Evolutionary conservation across 1,140 invertebrate genomes (phyloP), one percentile per base, ranked within the genome.

Genomic region (Saccostrea echinata): DNA sequence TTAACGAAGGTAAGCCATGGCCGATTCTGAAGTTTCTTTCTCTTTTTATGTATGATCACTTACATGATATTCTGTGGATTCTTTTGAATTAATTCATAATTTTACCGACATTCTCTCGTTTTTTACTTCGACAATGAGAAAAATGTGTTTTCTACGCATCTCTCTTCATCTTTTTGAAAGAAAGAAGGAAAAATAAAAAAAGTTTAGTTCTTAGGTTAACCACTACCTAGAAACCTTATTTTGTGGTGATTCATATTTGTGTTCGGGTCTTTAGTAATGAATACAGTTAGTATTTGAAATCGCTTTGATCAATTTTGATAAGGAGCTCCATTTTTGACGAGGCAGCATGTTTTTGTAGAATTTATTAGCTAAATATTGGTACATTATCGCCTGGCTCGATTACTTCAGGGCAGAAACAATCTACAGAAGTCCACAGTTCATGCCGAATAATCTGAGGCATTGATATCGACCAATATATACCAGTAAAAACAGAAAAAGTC

Each of bases 271-370:
- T 76, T 27, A 76, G 68, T 11, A 76, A 76, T 33, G 68, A 30
- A 76, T 27, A 33, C 68, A 27, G 68, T 76, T 61, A 21, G 68
- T 30, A 76, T 13, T 33, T 76, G 68, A 35, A 30, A 76, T 76
- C 68, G 16, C 4, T 27, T 76, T 76, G 68, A 76, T 76, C 24
- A 33, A 9, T 76, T 24, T 76, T 76, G 68, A 76, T 76, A 76
- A 27, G 68, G 27, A 27, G 9, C 30, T 16, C 12, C 68, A 33
- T 30, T 71, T 30, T 71, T 71, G 6, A 68, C 64, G 27, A 68
- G 64, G 64, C 64, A 68, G 24, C 6, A 24, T 71, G 24, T 13
- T 24, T 13, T 71, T 24, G n/a, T 57, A 71, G 24, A 71, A 30
- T 27, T 27, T 76, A 76, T 76, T 76, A 76, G 68, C 68, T 33